phyloP scores from a whole-genome alignment of 2,113 vertebrate species.

The cattle (Bos taurus) region DNA sequence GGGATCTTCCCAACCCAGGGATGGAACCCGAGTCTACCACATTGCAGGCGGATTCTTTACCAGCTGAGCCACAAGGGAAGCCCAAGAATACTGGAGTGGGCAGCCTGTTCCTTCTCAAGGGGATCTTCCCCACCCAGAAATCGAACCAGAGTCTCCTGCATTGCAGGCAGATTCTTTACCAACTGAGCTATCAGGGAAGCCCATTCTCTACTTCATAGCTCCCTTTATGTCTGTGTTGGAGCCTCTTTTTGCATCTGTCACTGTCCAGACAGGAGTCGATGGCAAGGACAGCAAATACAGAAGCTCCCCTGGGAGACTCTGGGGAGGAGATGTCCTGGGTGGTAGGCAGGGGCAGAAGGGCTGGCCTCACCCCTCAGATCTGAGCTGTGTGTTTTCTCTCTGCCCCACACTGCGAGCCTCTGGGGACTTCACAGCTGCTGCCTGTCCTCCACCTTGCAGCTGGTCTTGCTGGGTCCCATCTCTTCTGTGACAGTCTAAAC shows the following conservation, averaged over 20 bases:
- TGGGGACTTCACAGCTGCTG: not conserved
- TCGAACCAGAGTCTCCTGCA: not conserved
- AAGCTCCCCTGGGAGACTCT: not conserved
- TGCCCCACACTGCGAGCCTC: not conserved
- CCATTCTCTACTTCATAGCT: not conserved
- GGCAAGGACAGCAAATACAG: not conserved
- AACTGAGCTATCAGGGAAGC: not conserved
- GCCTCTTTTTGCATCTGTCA: not conserved
- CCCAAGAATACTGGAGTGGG: not conserved
- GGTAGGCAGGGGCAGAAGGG: not conserved
- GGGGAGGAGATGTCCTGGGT: not conserved
- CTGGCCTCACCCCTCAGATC: not conserved
- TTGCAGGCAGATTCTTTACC: not conserved
- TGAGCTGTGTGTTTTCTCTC: not conserved
- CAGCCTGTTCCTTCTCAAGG: not conserved
- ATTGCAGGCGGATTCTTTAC: not conserved
- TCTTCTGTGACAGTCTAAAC: not conserved
- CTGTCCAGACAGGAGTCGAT: not conserved
- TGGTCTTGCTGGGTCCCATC: not conserved
- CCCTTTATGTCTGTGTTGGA: not conserved
- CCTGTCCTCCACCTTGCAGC: not conserved
- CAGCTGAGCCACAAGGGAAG: not conserved
- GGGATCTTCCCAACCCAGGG: not conserved
- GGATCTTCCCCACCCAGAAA: not conserved
- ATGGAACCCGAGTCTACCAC: not conserved